Conservation (phyloP, 92 coral and sea anemone genomes). For the Ricordea florida region DNA sequence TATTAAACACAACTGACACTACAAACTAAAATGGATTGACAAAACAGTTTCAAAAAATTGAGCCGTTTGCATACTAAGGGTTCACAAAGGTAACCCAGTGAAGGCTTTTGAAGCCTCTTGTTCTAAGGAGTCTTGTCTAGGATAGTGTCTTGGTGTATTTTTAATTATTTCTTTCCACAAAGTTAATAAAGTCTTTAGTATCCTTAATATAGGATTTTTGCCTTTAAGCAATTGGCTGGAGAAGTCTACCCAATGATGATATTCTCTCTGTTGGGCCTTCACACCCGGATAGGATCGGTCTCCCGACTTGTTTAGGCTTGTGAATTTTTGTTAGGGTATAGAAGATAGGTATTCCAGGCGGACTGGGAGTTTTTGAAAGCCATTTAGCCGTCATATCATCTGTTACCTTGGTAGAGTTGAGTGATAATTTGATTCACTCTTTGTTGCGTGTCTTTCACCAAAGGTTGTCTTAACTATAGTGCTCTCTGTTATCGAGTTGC, state of each 20-base stretch:
- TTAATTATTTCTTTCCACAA: slow-evolving; percentile 5
- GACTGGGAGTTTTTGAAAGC: slow-evolving; percentile 38
- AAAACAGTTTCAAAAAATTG: too few species aligned
- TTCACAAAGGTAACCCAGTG: too few species aligned
- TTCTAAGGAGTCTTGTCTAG: too few species aligned
- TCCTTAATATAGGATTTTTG: slow-evolving; percentile 46
- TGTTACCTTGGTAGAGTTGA: slow-evolving; percentile 3
- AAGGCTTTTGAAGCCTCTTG: too few species aligned
- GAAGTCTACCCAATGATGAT: slow-evolving; percentile 35
- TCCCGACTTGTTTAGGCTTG: slow-evolving; percentile 43
- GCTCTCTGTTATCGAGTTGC: neutral
- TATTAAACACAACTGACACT: too few species aligned
- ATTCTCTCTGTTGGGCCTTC: slow-evolving; percentile 45
- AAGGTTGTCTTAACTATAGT: neutral
- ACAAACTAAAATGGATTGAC: too few species aligned
- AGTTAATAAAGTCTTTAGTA: slow-evolving; percentile 30
- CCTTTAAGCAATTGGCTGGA: slow-evolving; percentile 51
- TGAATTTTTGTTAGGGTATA: slow-evolving; percentile 61
- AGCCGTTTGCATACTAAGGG: too few species aligned
- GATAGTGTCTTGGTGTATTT: neutral
- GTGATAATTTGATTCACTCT: neutral
- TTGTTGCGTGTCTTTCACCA: neutral
- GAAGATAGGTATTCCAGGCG: slow-evolving; percentile 40
- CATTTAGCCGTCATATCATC: too few species aligned
- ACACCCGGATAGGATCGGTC: slow-evolving; percentile 17